A percentile compares a stretch with the other conserved stretches of the same genome.
Evolutionary conservation across 2,113 vertebrate genomes (phyloP).

Genomic region (Dendrocopos noguchii): DNA sequence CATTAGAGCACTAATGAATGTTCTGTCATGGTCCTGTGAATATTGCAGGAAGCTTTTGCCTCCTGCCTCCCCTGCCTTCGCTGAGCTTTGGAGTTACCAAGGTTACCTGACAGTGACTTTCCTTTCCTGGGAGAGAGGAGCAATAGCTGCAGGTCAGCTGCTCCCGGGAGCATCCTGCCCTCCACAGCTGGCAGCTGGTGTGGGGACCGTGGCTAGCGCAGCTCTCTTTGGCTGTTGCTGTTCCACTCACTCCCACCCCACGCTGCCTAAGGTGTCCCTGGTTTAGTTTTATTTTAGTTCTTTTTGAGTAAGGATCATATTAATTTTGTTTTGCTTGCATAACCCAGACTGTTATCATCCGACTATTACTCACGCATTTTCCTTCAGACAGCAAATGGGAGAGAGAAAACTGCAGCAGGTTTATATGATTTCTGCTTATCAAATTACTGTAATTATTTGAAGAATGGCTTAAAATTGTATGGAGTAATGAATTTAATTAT

Average conservation of each 20-base stretch:
- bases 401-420: conserved; percentile 73
- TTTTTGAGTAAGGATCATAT: conserved; percentile 53
- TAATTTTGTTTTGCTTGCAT: conserved; percentile 74
- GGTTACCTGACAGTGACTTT: conserved; percentile 66
- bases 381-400: conserved; percentile 71
- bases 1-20: conserved; percentile 66
- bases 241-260: neutral
- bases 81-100: conserved; percentile 49
- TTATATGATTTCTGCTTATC: conserved; percentile 74
- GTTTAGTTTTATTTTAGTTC: neutral
- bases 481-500: conserved; percentile 74
- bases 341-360: conserved; percentile 66
- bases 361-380: conserved; percentile 69
- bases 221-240: neutral
- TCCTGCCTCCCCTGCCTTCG: neutral
- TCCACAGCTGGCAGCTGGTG: neutral
- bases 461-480: conserved; percentile 73
- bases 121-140: conserved; percentile 45
- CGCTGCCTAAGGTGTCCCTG: neutral
- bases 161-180: neutral
- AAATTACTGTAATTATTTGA: conserved; percentile 76
- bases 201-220: neutral
- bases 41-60: conserved; percentile 54
- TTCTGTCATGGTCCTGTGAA: conserved; percentile 68
- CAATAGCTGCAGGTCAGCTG: neutral